A percentile compares a stretch with the other conserved stretches of the same genome.
Evolutionary conservation across 2,113 vertebrate genomes (phyloP).

Genomic region (Hippolais icterina): DNA sequence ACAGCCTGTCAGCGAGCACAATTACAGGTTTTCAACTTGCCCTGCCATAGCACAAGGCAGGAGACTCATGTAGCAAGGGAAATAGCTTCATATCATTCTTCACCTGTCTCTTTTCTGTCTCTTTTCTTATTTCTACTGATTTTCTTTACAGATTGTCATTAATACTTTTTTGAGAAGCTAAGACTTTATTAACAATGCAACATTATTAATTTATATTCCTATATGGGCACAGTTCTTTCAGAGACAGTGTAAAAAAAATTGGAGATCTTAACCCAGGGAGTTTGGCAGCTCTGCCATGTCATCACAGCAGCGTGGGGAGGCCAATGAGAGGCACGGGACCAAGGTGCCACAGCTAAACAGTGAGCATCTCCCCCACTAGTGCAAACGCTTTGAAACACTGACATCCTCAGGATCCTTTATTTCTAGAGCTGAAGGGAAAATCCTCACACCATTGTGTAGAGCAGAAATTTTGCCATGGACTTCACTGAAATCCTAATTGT

Average conservation of each 20-base stretch:
- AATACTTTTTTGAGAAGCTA: neutral
- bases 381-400: neutral
- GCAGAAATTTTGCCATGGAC: neutral
- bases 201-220: neutral
- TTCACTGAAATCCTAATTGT: neutral
- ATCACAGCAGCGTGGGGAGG: neutral
- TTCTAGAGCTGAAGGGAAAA: neutral
- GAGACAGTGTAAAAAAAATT: neutral
- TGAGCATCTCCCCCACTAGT: neutral
- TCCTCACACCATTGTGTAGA: neutral
- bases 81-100: neutral
- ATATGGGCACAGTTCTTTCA: neutral
- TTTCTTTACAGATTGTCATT: neutral
- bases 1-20: constrained; percentile 46
- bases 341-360: neutral
- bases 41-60: neutral
- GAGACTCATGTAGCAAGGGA: neutral
- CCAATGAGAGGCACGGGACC: neutral
- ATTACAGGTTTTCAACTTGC: constrained; percentile 32
- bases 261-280: neutral
- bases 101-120: neutral
- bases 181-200: neutral
- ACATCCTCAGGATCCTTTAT: neutral
- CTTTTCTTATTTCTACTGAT: neutral
- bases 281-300: neutral